Conservation (phyloP, 2,888 invertebrate genomes). For the Amphiduros pacificus region DNA sequence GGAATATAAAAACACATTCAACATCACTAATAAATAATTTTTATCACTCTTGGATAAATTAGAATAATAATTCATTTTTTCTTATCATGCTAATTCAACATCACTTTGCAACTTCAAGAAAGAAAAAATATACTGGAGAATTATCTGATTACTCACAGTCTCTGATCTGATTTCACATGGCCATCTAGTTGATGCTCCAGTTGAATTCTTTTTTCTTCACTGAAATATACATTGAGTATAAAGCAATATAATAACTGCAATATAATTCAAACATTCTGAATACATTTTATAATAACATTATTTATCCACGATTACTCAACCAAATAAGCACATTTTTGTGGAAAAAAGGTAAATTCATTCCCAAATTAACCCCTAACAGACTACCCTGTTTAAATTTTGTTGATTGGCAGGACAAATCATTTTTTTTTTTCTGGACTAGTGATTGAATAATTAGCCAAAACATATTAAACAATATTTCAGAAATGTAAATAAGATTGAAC, state of each 20-base stretch:
- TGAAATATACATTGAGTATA: slow-evolving; percentile 26
- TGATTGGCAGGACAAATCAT: too few species aligned
- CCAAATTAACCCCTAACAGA: too few species aligned
- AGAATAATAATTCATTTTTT: neutral
- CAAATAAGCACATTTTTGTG: too few species aligned
- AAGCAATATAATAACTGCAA: neutral
- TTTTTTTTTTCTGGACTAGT: too few species aligned
- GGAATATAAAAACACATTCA: neutral
- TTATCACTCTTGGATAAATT: neutral
- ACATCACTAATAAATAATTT: neutral
- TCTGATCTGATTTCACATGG: slow-evolving; percentile 44
- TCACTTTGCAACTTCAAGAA: neutral
- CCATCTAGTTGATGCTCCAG: slow-evolving; percentile 48
- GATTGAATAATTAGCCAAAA: too few species aligned
- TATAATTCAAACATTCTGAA: neutral
- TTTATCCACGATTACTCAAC: too few species aligned
- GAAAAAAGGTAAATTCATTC: too few species aligned
- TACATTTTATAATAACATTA: too few species aligned
- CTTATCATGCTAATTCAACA: neutral
- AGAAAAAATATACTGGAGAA: neutral
- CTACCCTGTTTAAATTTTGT: too few species aligned
- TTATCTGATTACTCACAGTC: slow-evolving; percentile 40
- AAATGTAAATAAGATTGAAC: too few species aligned
- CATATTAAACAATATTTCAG: too few species aligned
- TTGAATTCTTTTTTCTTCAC: slow-evolving; percentile 45